Evolutionary conservation across 92 coral and sea anemone species (phyloP), one percentile per base, ranked within the genome.

Genomic region (Galaxea fascicularis): DNA sequence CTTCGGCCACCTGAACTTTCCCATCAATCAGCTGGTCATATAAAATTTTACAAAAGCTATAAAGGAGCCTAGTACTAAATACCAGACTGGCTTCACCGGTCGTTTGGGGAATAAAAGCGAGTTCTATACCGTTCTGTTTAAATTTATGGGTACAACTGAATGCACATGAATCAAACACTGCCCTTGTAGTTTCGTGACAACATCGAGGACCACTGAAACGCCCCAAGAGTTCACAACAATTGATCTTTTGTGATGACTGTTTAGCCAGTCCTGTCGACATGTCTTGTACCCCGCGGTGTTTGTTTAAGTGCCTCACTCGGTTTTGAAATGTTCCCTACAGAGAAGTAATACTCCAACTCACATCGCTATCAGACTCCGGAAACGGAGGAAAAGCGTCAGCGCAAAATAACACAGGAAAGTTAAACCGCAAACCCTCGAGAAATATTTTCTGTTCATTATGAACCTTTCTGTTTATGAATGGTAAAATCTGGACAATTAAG

Each of bases 251-350:
- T 24, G 25, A 28, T 58, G 14, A 82, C 25, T 25, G 39, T 29
- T 70, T 57, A 58, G 67, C 69, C 78, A 71, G 9, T 25, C 45
- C 15, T 28, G 66, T 12, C 68, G 51, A 30, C 24, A 49, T 49
- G 62, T 16, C 24, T 39, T 67, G 84, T 24, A 8, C 29, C 77
- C 77, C 66, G 78, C 86, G 54, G 86, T n/a, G 86, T 82, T 45
- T 70, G 70, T 82, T 49, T 80, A 82, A 82, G 77, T 56, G 57
- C 27, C 53, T 58, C 45, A 45, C 58, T 35, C 29, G 22, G 21
- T 56, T 25, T 22, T 82, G 71, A 22, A 39, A 71, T 70, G 30
- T 70, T 46, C 54, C 86, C 86, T 31, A 28, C 77, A 56, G 86
- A 41, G 86, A 58, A 71, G 41, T 39, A 56, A 70, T 82, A 27